phyloP scores from a whole-genome alignment of 2,113 vertebrate species.

The Eudorcas thomsonii region DNA sequence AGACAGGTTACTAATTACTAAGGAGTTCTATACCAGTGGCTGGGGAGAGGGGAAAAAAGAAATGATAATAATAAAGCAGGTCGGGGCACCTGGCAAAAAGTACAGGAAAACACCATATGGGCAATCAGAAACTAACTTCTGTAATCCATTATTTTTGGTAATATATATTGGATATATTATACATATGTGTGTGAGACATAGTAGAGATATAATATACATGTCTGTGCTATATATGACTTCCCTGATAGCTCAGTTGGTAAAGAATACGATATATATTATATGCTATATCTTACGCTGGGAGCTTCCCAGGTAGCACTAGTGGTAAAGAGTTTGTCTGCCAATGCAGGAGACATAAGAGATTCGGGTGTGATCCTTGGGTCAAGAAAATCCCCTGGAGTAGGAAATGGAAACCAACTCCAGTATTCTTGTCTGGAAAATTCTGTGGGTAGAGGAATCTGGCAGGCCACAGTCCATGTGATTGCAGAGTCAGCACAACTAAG shows the following conservation, averaged over 20 bases:
- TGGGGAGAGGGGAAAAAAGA: constrained; percentile 48
- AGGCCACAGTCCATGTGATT: not conserved
- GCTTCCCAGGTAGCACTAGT: not conserved
- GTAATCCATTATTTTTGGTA: constrained; percentile 51
- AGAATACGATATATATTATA: not conserved
- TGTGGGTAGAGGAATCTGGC: not conserved
- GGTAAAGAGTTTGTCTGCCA: not conserved
- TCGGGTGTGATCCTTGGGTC: not conserved
- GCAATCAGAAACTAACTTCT: constrained; percentile 62
- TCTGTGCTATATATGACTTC: not conserved
- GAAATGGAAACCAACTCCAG: not conserved
- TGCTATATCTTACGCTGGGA: not conserved
- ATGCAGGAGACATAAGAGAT: not conserved
- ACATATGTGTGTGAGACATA: rapidly evolving
- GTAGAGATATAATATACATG: rapidly evolving
- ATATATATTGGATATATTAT: not conserved
- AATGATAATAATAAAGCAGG: not conserved
- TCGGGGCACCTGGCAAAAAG: not conserved
- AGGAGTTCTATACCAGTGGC: constrained; percentile 57
- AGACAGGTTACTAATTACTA: constrained; percentile 69
- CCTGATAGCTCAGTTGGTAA: not conserved
- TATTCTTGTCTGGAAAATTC: not conserved
- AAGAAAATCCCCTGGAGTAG: not conserved
- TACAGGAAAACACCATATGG: not conserved
- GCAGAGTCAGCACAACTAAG: not conserved